A percentile compares a stretch with the other conserved stretches of the same genome.
phyloP scores from a whole-genome alignment of 2,888 invertebrate genomes.

The Andricus curvator region DNA sequence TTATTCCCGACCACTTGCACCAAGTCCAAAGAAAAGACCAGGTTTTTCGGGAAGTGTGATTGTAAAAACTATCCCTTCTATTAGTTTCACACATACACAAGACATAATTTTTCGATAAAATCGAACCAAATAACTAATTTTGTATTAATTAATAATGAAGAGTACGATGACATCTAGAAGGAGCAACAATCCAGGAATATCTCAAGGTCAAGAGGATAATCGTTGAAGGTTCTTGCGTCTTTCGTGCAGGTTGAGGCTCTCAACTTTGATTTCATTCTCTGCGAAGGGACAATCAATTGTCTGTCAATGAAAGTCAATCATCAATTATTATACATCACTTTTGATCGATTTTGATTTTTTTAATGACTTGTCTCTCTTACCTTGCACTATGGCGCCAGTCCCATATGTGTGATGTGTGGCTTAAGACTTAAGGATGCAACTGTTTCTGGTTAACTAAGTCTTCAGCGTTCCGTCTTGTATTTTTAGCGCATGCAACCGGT shows the following conservation, averaged over 20 bases:
- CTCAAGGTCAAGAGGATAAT: slow-evolving; percentile 38
- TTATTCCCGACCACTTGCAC: no score
- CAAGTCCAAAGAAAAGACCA: no score
- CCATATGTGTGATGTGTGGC: background rate
- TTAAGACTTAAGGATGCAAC: slow-evolving; percentile 58
- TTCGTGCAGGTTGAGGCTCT: slow-evolving; percentile 28
- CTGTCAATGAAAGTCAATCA: background rate
- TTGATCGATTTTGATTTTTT: background rate
- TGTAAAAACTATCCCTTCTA: no score
- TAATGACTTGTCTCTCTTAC: background rate
- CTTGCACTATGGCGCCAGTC: background rate
- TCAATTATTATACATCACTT: background rate
- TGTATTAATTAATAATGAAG: background rate
- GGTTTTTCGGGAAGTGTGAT: no score
- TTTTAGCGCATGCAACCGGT: slow-evolving; percentile 76
- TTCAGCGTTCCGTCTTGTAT: slow-evolving; percentile 60
- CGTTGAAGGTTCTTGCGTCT: slow-evolving; percentile 27
- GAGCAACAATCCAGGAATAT: slow-evolving; percentile 31
- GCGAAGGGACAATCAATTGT: background rate
- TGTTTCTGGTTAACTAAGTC: slow-evolving; percentile 69
- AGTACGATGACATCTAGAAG: slow-evolving; percentile 37
- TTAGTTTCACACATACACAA: no score
- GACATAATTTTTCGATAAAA: background rate
- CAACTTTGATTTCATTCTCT: slow-evolving; percentile 27
- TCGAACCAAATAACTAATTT: background rate